Evolutionary conservation across 2,113 vertebrate genomes (phyloP), one percentile per base, ranked within the genome.

Genomic region (Hemicordylus capensis): DNA sequence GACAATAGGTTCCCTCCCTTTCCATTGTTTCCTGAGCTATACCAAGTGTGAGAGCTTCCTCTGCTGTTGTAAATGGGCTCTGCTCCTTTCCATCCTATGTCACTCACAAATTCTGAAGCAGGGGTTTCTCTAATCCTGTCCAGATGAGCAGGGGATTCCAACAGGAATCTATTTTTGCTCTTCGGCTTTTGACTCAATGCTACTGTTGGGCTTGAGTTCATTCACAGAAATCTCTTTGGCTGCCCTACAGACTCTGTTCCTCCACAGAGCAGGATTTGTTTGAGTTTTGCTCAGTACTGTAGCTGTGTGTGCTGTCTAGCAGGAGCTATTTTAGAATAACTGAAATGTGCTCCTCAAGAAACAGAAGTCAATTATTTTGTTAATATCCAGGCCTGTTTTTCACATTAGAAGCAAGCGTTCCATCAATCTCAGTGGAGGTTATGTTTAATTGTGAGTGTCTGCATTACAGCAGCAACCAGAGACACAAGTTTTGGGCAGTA

Each of bases 81-180:
- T 84, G 70, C 94, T 93, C 84, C 88, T 93, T 90, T 86, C 89
- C 83, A 81, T 85, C 92, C 80, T 86, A n/a, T n/a, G 86, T 89
- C 91, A 85, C 84, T 95, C 92, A 89, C 81, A 89, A 64, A 90
- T 85, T 81, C 89, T 72, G 90, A 90, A 87, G 84, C 86, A 85
- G 93, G 48, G 0, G 0, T 88, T 93, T 85, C 88, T 89, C 85
- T 95, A 94, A 94, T 94, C 91, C 89, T 93, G 92, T 93, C 93
- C 94, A 95, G 91, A 94, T 94, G 94, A 94, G 83, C 81, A 91
- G 84, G 84, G 93, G 92, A 94, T 95, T 94, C 91, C 92, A 91
- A 93, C 87, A 89, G 51, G n/a, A 91, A 91, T 92, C 89, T 94
- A 85, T 87, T 92, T 91, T 86, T 78, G 85, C 82, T 78, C 81